phyloP scores from a whole-genome alignment of 2,797 vertebrate genomes.

The Oryzias sinensis region DNA sequence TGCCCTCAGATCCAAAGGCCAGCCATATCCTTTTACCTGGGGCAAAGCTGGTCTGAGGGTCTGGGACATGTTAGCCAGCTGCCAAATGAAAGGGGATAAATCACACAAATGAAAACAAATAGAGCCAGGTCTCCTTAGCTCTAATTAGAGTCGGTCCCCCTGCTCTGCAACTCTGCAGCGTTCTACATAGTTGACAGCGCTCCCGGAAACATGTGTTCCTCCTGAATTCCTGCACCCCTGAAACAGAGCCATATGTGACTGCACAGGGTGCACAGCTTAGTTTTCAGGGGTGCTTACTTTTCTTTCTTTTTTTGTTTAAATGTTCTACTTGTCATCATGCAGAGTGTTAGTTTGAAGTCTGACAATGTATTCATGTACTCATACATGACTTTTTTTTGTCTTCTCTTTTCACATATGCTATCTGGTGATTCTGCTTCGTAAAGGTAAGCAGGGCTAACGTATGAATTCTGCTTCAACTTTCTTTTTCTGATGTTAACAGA shows the following conservation, averaged over 20 bases:
- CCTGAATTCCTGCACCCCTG: slow-evolving; percentile 52
- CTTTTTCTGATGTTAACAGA: slow-evolving; percentile 12
- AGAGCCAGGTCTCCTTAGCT: slow-evolving; percentile 64
- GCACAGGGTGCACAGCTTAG: slow-evolving; percentile 16
- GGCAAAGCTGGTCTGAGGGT: slow-evolving; percentile 56
- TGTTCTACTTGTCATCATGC: slow-evolving; percentile 12
- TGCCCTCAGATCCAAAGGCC: slow-evolving; percentile 49
- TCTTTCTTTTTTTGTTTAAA: slow-evolving; percentile 1
- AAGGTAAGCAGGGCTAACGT: slow-evolving; percentile 55
- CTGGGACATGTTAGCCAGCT: slow-evolving; percentile 77
- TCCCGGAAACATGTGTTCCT: slow-evolving; percentile 73
- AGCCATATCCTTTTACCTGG: slow-evolving; percentile 65
- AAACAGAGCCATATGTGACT: slow-evolving; percentile 63
- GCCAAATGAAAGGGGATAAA: slow-evolving; percentile 82
- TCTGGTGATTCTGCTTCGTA: slow-evolving; percentile 24
- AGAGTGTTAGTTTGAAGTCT: slow-evolving; percentile 1
- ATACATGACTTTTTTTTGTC: slow-evolving; percentile 27
- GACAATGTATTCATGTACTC: slow-evolving; percentile 15
- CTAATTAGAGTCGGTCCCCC: slow-evolving; percentile 72
- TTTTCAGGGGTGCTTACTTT: slow-evolving; percentile 4
- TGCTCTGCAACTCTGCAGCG: slow-evolving; percentile 57
- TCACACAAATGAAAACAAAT: slow-evolving; percentile 83
- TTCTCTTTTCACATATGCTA: neutral
- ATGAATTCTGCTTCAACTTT: slow-evolving; percentile 2
- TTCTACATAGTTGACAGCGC: slow-evolving; percentile 54